These are phyloP conservation scores for Heliocidaris erythrogramma DNA, from an alignment of 35 echinoderm and acorn worm species.

Conservation along the genomic window DNA sequence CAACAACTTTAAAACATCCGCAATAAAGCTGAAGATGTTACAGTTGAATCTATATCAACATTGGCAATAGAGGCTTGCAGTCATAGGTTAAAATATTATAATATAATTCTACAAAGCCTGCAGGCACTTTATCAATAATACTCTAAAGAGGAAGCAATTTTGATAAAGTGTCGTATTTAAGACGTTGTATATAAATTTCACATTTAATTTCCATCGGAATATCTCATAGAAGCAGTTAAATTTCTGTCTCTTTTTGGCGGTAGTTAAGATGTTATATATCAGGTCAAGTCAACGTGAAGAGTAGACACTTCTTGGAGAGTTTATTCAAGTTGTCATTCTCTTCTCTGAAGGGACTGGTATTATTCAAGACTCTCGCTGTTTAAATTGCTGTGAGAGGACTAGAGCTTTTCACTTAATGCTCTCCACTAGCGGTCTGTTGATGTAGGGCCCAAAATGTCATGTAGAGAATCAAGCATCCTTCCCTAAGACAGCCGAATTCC, in stretches of 20 bases:
- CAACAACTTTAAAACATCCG: no score
- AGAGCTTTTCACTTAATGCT: neutral
- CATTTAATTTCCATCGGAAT: no score
- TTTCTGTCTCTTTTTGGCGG: neutral
- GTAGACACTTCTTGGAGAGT: neutral
- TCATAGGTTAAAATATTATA: no score
- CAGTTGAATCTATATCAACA: no score
- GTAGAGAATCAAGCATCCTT: constrained; percentile 16
- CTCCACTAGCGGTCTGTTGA: neutral
- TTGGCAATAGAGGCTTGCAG: no score
- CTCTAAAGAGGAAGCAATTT: no score
- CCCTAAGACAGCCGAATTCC: neutral
- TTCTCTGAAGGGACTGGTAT: neutral
- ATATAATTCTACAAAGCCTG: no score
- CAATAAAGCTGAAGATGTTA: no score
- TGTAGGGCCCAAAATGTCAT: constrained; percentile 16
- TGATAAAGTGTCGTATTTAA: no score
- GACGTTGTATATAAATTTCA: no score
- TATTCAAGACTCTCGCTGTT: constrained; percentile 16
- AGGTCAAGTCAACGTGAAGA: constrained; percentile 1
- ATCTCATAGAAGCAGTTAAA: neutral
- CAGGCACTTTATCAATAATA: no score
- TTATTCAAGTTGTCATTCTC: constrained; percentile 6
- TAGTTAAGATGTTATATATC: neutral
- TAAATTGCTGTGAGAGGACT: neutral